A percentile compares a stretch with the other conserved stretches of the same genome.
Conservation (phyloP, 2,113 vertebrate species). For the Pachypanchax playfairii region DNA sequence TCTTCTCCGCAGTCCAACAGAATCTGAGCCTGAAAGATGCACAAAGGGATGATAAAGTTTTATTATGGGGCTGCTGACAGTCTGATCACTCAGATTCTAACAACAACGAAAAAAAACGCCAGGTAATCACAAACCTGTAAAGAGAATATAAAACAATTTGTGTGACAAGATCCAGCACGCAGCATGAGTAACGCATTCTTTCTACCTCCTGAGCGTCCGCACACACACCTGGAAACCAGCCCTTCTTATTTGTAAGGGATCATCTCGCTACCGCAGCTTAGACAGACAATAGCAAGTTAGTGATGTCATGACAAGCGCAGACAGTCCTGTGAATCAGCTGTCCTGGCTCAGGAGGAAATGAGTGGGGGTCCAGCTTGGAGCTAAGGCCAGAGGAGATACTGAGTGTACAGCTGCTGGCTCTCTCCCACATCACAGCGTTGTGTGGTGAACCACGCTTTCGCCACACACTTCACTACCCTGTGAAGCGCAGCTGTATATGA, state of each 20-base stretch:
- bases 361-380: constrained; percentile 18
- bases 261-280: constrained; percentile 25
- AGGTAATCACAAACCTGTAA: too few species aligned
- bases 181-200: constrained; percentile 68
- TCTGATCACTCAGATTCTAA: constrained; percentile 1
- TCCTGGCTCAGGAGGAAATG: constrained; percentile 38
- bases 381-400: constrained; percentile 11
- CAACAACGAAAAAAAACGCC: background rate
- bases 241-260: constrained; percentile 41
- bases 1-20: constrained; percentile 92
- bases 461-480: constrained; percentile 69
- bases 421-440: constrained; percentile 70
- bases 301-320: constrained; percentile 49
- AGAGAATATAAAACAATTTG: constrained; percentile 22
- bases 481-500: constrained; percentile 37
- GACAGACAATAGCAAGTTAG: constrained; percentile 28
- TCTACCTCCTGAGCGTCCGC: background rate
- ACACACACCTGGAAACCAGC: constrained; percentile 55
- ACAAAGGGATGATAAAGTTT: constrained; percentile 28
- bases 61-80: constrained; percentile 5
- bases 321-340: constrained; percentile 49
- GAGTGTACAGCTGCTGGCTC: constrained; percentile 42
- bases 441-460: constrained; percentile 52
- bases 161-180: constrained; percentile 57
- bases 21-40: constrained; percentile 84